Evolutionary conservation across 2,113 vertebrate species (phyloP), one percentile per base, ranked within the genome.

Genomic region (Romanogobio albipinnatus): DNA sequence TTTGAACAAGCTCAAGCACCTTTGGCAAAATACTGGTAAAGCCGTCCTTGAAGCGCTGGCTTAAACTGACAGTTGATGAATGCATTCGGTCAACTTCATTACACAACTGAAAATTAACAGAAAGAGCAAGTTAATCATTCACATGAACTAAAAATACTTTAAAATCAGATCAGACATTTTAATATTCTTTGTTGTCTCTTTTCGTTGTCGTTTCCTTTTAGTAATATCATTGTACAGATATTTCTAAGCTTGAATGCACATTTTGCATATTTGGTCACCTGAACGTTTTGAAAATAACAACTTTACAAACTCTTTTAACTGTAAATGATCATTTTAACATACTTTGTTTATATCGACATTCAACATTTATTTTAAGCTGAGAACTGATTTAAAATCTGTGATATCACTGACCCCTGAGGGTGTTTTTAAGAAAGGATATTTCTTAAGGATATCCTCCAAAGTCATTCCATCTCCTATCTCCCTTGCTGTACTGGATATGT

Each of bases 61-160:
- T 62, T 29, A 76, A 33, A 17, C 66, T 84, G 71, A 58, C 45
- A 49, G 61, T 29, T 24, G 68, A 74, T 39, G 36, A 39, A 59
- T 83, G 82, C 36, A 76, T 64, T 26, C 73, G 5, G 82, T 76
- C 73, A 76, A 84, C 73, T 45, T 84, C 82, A 19, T 76, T 73
- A 84, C 29, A 76, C 22, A 84, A 76, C 82, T 84, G 64, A 22
- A 71, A 68, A 33, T 39, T 17, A 6, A 36, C 29, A 36, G 9
- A 33, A 29, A 36, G 4, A 39, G 11, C 14, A 66, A 66, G 1
- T 19, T 33, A 68, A n/a, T n/a, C 22, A 59, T n/a, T 59, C 56
- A n/a, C 56, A 9, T n/a, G 19, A n/a, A 58, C 22, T 58, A 22
- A 58, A 58, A 58, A 13, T 9, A 9, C 6, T 9, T 36, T 36